Base-by-base conservation (phyloP, 1,140 invertebrate species). In the Bombus haemorrhoidalis region DNA sequence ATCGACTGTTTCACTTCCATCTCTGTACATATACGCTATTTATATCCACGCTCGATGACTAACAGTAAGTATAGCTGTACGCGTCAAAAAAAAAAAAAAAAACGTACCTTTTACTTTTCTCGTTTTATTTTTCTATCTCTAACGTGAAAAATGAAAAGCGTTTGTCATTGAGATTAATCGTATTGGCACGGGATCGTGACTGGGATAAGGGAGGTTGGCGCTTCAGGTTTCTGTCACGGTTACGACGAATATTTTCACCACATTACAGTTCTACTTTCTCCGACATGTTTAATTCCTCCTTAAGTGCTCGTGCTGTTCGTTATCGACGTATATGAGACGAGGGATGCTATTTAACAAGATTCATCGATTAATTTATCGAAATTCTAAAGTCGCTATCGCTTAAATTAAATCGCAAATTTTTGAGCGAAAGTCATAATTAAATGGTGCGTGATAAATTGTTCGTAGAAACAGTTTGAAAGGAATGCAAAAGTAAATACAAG, bases 1-100 rank as follows among this genome's bases (percentile, higher is more conserved):
- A 89, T 77, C 43, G 41, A 84, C 83, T n/a, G 32, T 73, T 59
- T 66, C 74, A 28, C 18, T 47, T 77, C 57, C 73, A 59, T 85
- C 41, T 32, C 37, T 6, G 9, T 32, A 6, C 75, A 64, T 12
- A 6, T 25, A 32, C 39, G n/a, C 66, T 39, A 83, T 53, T 68
- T 68, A n/a, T 39, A 34, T 39, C 34, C 28, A 18, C 5, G n/a
- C 39, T 28, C 28, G 34, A 15, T 34, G 41, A 81, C 71, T 73
- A 81, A 37, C 47, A 8, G 47, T 53, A 53, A 53, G 8, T 10
- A 39, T 28, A 12, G 37, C 9, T 8, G 12, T 43, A 18, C 2
- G 0, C 2, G 6, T 73, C 32, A 4, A 22, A 32, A n/a, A n/a
- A n/a, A n/a, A n/a, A n/a, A n/a, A n/a, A n/a, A n/a, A n/a, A 32